Conservation (phyloP, 2,113 vertebrate genomes). For the Platichthys stellatus region DNA sequence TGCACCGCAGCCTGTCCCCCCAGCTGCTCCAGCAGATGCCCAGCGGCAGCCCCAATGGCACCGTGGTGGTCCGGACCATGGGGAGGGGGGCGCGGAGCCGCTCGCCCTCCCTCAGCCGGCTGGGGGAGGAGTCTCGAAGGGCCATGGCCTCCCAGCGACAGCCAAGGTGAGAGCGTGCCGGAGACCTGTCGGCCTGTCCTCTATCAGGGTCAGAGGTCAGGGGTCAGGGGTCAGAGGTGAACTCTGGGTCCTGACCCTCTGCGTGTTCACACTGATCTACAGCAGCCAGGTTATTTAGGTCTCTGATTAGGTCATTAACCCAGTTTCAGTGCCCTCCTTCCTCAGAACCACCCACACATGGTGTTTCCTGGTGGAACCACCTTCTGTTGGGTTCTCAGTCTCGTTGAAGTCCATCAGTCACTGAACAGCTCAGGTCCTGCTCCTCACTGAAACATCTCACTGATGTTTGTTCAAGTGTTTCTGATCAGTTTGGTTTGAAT, state of each 20-base stretch:
- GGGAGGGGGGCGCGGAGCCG: constrained; percentile 86
- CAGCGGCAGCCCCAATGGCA: constrained; percentile 89
- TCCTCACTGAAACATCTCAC: no score
- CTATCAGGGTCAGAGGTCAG: neutral
- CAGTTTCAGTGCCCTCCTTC: neutral
- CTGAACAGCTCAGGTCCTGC: no score
- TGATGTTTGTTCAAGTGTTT: no score
- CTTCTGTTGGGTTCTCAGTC: no score
- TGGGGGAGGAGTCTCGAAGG: constrained; percentile 88
- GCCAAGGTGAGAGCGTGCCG: constrained; percentile 78
- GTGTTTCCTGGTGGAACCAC: no score
- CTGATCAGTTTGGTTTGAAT: no score
- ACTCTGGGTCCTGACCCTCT: neutral
- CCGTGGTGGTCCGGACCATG: constrained; percentile 85
- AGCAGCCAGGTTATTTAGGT: neutral
- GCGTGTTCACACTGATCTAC: neutral
- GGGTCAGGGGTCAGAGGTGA: neutral
- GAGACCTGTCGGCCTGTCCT: neutral
- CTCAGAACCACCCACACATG: neutral
- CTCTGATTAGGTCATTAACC: neutral
- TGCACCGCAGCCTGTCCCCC: constrained; percentile 94
- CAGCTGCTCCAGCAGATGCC: constrained; percentile 92
- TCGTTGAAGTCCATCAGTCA: no score
- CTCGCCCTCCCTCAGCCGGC: constrained; percentile 92
- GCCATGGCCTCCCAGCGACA: constrained; percentile 84